Base-by-base conservation (phyloP, 1,140 invertebrate genomes). In the Sminthurides bifidus region DNA sequence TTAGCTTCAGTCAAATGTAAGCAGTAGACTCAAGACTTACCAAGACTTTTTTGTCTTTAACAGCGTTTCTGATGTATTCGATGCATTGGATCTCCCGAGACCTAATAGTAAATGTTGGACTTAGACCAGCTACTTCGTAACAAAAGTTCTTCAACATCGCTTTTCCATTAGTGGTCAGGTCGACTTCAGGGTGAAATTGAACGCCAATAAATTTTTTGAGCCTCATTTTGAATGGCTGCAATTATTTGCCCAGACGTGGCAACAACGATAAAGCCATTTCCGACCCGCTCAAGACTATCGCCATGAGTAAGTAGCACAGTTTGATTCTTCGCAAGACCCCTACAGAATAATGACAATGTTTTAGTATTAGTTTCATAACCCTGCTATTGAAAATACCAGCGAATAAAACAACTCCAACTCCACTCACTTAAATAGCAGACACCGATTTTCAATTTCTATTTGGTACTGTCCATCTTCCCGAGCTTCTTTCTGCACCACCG, bases 111-210 rank as follows among this genome's bases (percentile, higher is more conserved):
- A 84, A 98, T 62, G 80, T 85, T 19, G 89, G 87, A 35, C 82
- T 82, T 54, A 93, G 75, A 19, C 87, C 85, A 65, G 82, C 81
- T 59, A 98, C 81, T 64, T 91, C 87, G 73, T 87, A 93, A 44
- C 98, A 75, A 73, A 98, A 99, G 73, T 98, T 97, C 35, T 83
- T 82, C 58, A 98, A 73, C 79, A 98, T 97, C 56, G 79, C 75
- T 72, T 83, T 83, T 27, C 96, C 95, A 69, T 95, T 85, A 6
- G 79, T 76, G 5, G 94, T 96, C 54, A 98, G 77, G 74, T 98
- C 93, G 38, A 96, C 92, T 52, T 90, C 90, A 1, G 92, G 92
- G 73, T 98, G 95, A 74, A 98, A 99, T 74, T 99, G 95, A 43
- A 98, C 84, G 23, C 95, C 95, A n/a, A 70, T 95, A 99, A 27